These are phyloP conservation scores for Lycophotia porphyrea DNA, from an alignment of 2,888 invertebrate genomes.

Conservation along the genomic window DNA sequence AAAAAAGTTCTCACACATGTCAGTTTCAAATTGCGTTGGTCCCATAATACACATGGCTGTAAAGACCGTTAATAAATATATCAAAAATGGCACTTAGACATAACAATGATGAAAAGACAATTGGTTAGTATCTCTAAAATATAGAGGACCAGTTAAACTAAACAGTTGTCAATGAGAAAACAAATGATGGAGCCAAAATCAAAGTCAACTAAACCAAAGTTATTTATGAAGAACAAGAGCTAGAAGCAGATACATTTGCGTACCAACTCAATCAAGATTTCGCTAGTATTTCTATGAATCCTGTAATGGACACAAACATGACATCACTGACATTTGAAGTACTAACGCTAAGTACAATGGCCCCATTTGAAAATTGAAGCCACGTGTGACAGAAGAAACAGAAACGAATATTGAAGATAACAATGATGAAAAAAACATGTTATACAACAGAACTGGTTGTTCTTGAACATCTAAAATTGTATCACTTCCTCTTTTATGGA, in stretches of 20 bases:
- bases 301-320: constrained; percentile 20
- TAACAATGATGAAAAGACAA: background rate
- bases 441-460: constrained; percentile 25
- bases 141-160: background rate
- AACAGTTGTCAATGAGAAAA: background rate
- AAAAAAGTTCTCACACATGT: constrained; percentile 28
- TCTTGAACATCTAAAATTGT: constrained; percentile 14
- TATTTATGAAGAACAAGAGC: background rate
- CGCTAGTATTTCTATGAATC: constrained; percentile 33
- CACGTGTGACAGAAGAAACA: constrained; percentile 25
- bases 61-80: background rate
- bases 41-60: background rate
- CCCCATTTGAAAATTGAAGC: constrained; percentile 21
- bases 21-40: constrained; percentile 28
- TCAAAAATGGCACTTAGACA: background rate
- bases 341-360: constrained; percentile 32
- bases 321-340: constrained; percentile 30
- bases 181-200: background rate
- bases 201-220: background rate
- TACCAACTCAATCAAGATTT: background rate
- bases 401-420: constrained; percentile 32
- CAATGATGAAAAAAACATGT: constrained; percentile 25
- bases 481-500: constrained; percentile 33
- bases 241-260: background rate
- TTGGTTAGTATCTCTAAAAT: background rate